These are phyloP conservation scores for Plebejus anna DNA, from an alignment of 2,888 invertebrate genomes.

Conservation along the genomic window DNA sequence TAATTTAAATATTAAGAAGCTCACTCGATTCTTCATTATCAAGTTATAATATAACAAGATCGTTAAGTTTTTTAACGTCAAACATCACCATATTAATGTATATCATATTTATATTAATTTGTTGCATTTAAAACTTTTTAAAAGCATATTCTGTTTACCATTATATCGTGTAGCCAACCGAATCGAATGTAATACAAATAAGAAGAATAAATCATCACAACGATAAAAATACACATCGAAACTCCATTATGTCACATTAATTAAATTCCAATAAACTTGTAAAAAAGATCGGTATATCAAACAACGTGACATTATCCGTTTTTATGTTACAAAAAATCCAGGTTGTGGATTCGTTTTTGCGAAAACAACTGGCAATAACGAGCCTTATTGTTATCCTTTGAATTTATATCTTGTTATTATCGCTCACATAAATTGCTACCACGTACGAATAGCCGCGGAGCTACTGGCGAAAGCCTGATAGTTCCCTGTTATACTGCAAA, in stretches of 20 bases:
- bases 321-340: conserved; percentile 67
- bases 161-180: too few species aligned
- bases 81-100: too few species aligned
- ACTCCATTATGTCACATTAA: conserved; percentile 32
- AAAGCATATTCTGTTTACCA: too few species aligned
- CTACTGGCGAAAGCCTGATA: neutral
- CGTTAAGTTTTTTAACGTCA: too few species aligned
- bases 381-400: conserved; percentile 78
- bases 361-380: conserved; percentile 77
- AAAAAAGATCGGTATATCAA: conserved; percentile 63
- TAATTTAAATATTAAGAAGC: too few species aligned
- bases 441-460: conserved; percentile 55
- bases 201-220: neutral
- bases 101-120: too few species aligned
- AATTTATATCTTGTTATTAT: conserved; percentile 78
- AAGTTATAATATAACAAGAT: too few species aligned
- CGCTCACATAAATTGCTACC: conserved; percentile 71
- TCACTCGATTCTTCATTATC: too few species aligned
- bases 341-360: conserved; percentile 69
- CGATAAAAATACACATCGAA: neutral
- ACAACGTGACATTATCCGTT: conserved; percentile 64
- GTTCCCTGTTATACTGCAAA: too few species aligned
- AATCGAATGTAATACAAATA: neutral
- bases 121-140: too few species aligned
- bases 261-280: conserved; percentile 52